phyloP scores from a whole-genome alignment of 2,797 vertebrate genomes.

The Manis javanica region DNA sequence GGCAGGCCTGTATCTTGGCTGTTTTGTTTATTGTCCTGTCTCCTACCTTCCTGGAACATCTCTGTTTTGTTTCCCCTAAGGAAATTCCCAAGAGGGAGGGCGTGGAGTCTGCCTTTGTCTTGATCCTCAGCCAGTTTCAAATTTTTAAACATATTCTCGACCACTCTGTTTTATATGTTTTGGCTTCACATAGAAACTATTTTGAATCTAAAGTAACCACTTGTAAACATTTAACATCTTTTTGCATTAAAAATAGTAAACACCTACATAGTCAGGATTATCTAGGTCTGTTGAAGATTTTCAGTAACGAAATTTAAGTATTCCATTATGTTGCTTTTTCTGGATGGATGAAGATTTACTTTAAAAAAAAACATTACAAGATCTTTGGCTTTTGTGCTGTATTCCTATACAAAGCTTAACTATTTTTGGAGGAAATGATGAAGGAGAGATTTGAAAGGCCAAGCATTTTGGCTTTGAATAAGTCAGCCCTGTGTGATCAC shows the following conservation, averaged over 20 bases:
- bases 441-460: constrained; percentile 69
- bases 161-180: neutral
- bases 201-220: constrained; percentile 49
- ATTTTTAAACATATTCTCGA: neutral
- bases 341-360: constrained; percentile 60
- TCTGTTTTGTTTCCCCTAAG: neutral
- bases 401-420: constrained; percentile 58
- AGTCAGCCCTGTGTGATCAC: neutral
- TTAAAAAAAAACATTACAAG: constrained; percentile 11
- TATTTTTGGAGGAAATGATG: constrained; percentile 49
- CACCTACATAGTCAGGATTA: constrained; percentile 48
- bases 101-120: neutral
- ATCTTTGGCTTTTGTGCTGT: constrained; percentile 60
- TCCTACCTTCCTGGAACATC: neutral
- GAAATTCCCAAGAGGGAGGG: neutral
- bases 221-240: constrained; percentile 60
- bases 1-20: neutral
- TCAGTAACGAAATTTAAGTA: constrained; percentile 24
- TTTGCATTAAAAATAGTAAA: constrained; percentile 34
- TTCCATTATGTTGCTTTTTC: constrained; percentile 47
- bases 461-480: constrained; percentile 39
- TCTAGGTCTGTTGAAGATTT: constrained; percentile 43
- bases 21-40: neutral
- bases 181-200: neutral
- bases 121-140: neutral